phyloP scores from a whole-genome alignment of 2,888 invertebrate genomes.

The Tricholauxania praeusta region DNA sequence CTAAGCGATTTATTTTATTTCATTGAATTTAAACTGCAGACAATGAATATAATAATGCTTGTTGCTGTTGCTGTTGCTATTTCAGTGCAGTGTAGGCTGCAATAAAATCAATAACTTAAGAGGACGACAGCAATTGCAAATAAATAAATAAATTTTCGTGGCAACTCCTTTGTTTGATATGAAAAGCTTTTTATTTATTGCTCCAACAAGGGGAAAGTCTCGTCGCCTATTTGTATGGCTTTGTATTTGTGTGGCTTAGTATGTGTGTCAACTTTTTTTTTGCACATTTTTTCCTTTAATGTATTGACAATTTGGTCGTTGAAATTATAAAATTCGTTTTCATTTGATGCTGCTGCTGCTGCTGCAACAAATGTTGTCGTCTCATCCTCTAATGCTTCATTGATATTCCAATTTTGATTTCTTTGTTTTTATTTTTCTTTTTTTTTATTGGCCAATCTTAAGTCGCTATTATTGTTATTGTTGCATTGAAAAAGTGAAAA shows the following conservation, averaged over 20 bases:
- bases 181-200: slow-evolving; percentile 22
- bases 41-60: too few species aligned
- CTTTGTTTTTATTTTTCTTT: not conserved
- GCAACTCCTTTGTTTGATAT: slow-evolving; percentile 18
- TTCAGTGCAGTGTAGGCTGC: too few species aligned
- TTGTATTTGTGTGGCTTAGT: too few species aligned
- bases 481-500: slow-evolving; percentile 18
- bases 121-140: not conserved
- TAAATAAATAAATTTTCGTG: slow-evolving; percentile 18
- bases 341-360: slow-evolving; percentile 4
- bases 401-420: slow-evolving; percentile 31
- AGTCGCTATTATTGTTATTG: slow-evolving; percentile 4
- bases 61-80: too few species aligned
- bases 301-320: not conserved
- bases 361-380: too few species aligned
- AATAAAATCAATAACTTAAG: too few species aligned
- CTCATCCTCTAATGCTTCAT: slow-evolving; percentile 23
- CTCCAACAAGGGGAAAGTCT: slow-evolving; percentile 17
- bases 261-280: too few species aligned
- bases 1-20: too few species aligned
- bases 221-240: not conserved
- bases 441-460: not conserved
- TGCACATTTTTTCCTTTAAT: too few species aligned
- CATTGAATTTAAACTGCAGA: too few species aligned
- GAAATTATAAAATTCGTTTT: not conserved